phyloP scores from a whole-genome alignment of 2,888 invertebrate genomes.

The Folsomia manolachei region DNA sequence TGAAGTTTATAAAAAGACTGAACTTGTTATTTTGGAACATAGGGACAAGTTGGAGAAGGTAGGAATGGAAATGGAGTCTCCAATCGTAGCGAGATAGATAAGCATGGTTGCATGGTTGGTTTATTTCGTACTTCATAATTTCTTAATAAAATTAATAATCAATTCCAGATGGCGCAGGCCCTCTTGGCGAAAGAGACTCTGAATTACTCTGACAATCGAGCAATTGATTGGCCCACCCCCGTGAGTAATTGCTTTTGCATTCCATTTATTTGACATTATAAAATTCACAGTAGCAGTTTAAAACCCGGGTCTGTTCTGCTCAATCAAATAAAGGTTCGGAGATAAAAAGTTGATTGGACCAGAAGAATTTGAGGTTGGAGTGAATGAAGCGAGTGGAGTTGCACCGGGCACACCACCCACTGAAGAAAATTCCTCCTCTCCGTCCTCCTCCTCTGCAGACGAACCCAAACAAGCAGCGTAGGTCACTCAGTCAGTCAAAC shows the following conservation, averaged over 20 bases:
- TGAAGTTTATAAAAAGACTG: conserved; percentile 76
- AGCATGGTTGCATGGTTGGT: too few species aligned
- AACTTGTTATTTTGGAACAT: conserved; percentile 72
- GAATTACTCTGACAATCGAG: conserved; percentile 84
- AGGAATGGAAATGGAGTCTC: too few species aligned
- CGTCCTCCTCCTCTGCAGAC: conserved; percentile 24
- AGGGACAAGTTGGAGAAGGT: conserved; percentile 75
- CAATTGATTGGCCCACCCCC: conserved; percentile 85
- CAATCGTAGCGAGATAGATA: neutral
- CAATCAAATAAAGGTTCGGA: too few species aligned
- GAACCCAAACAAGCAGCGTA: conserved; percentile 26
- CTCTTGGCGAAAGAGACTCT: conserved; percentile 87
- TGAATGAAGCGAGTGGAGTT: conserved; percentile 48
- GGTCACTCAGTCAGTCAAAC: too few species aligned
- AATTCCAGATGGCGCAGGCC: conserved; percentile 78
- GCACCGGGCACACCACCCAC: conserved; percentile 33
- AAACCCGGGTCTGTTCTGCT: too few species aligned
- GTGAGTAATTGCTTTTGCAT: neutral
- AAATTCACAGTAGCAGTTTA: neutral
- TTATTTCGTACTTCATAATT: too few species aligned
- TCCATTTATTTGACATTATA: neutral
- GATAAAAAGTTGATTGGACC: conserved; percentile 70
- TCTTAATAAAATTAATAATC: too few species aligned
- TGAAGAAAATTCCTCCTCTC: conserved; percentile 13
- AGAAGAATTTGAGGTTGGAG: conserved; percentile 68